These are phyloP conservation scores for Chirona hameri DNA, from an alignment of 2,888 invertebrate species.

Conservation along the genomic window DNA sequence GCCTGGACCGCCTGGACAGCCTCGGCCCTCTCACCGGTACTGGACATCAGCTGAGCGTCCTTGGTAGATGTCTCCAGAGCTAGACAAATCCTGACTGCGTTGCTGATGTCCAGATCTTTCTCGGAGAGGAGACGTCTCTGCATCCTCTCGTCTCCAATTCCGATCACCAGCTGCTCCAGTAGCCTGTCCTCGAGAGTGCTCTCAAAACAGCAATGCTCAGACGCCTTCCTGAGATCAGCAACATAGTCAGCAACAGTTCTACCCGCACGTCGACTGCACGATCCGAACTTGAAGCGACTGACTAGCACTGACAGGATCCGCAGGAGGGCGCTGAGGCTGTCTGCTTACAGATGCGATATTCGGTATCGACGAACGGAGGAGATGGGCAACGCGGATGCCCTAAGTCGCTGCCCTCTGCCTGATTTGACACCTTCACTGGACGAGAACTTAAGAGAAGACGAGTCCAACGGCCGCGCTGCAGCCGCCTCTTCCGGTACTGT, in stretches of 20 bases:
- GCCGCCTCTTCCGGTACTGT: too few relatives aligned
- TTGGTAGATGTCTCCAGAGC: neutral
- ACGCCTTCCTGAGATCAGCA: neutral
- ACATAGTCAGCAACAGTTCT: neutral
- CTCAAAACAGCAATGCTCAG: neutral
- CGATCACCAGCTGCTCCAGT: neutral
- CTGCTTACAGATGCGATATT: too few relatives aligned
- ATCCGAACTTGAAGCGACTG: neutral
- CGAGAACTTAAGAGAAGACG: too few relatives aligned
- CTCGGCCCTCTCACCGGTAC: neutral
- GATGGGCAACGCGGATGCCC: too few relatives aligned
- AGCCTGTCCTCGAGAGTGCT: neutral
- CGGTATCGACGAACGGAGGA: too few relatives aligned
- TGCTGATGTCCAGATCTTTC: neutral
- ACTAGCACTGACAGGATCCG: neutral
- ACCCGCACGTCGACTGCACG: neutral
- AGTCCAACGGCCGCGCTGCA: too few relatives aligned
- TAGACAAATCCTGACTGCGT: neutral
- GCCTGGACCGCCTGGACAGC: neutral
- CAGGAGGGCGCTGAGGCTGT: too few relatives aligned
- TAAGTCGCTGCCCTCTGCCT: too few relatives aligned
- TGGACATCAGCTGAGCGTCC: neutral
- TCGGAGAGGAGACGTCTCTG: neutral
- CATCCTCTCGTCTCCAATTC: neutral
- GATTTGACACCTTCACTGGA: too few relatives aligned